phyloP scores from a whole-genome alignment of 2,888 invertebrate species.

The Mechanitis messenoides region DNA sequence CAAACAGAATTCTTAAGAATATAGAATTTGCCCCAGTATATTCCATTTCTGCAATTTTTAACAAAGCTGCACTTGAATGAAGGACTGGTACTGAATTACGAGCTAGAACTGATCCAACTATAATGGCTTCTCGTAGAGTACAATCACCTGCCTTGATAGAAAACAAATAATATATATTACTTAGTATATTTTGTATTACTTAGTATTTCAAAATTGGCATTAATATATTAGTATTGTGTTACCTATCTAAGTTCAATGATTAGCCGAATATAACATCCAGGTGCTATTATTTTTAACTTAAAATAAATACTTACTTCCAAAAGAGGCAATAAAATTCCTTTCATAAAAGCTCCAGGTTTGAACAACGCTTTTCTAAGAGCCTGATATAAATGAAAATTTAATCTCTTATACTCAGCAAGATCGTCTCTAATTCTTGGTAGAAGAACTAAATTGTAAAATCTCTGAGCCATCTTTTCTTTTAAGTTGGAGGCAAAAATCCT shows the following conservation, averaged over 20 bases:
- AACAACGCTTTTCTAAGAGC: conserved; percentile 94
- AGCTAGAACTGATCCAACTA: conserved; percentile 93
- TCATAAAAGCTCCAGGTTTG: conserved; percentile 99
- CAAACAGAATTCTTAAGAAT: conserved; percentile 93
- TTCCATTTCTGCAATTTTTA: conserved; percentile 98
- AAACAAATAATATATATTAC: conserved; percentile 5
- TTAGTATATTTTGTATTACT: not conserved
- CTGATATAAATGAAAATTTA: conserved; percentile 97
- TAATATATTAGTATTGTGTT: no score
- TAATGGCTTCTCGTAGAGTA: conserved; percentile 95
- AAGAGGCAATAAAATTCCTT: conserved; percentile 86
- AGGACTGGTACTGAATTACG: conserved; percentile 95
- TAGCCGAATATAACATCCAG: no score
- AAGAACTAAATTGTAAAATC: conserved; percentile 95
- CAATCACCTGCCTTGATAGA: conserved; percentile 88
- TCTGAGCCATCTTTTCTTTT: conserved; percentile 96
- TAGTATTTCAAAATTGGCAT: no score
- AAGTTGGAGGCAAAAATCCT: conserved; percentile 98
- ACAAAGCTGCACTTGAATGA: conserved; percentile 95
- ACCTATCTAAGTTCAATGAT: no score
- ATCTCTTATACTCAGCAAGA: conserved; percentile 93
- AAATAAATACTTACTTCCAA: conserved; percentile 69
- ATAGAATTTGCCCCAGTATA: conserved; percentile 97
- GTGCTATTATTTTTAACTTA: not conserved
- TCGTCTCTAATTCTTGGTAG: conserved; percentile 96